Conservation (phyloP, 2,113 vertebrate genomes). For the Apistogramma diplotaenia region DNA sequence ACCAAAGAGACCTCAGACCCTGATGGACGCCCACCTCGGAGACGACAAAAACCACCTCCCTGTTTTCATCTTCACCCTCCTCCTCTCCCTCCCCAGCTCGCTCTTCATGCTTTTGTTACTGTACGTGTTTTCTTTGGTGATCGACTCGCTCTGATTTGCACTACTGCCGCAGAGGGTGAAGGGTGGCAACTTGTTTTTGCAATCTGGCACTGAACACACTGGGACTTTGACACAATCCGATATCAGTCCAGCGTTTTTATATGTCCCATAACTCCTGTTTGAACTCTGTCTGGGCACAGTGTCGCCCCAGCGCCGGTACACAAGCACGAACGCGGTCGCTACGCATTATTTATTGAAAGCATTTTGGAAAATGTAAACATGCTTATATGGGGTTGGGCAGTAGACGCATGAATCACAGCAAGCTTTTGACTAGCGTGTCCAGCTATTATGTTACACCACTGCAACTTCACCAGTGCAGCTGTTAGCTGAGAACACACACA, state of each 20-base stretch:
- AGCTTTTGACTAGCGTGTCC: background rate
- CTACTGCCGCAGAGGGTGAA: constrained; percentile 29
- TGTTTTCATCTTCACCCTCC: constrained; percentile 38
- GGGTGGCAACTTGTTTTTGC: background rate
- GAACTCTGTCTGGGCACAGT: background rate
- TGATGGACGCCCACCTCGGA: constrained; percentile 61
- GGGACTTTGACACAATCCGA: background rate
- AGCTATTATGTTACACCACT: background rate
- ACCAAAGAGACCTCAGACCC: constrained; percentile 93
- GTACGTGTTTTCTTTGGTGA: constrained; percentile 4
- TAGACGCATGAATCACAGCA: background rate
- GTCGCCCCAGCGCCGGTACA: background rate
- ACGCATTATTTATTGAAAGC: background rate
- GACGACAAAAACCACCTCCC: constrained; percentile 1
- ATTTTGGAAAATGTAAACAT: background rate
- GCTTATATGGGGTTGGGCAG: background rate
- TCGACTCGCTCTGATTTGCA: constrained; percentile 38
- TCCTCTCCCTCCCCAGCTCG: constrained; percentile 55
- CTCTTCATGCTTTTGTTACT: constrained; percentile 31
- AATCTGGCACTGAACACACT: constrained; percentile 30
- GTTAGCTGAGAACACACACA: background rate
- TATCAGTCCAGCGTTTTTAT: background rate
- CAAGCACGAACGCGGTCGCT: background rate
- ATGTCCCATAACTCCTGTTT: background rate
- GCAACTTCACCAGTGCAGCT: background rate